Conservation (phyloP, 1,140 invertebrate species). For the Papilio helenus region DNA sequence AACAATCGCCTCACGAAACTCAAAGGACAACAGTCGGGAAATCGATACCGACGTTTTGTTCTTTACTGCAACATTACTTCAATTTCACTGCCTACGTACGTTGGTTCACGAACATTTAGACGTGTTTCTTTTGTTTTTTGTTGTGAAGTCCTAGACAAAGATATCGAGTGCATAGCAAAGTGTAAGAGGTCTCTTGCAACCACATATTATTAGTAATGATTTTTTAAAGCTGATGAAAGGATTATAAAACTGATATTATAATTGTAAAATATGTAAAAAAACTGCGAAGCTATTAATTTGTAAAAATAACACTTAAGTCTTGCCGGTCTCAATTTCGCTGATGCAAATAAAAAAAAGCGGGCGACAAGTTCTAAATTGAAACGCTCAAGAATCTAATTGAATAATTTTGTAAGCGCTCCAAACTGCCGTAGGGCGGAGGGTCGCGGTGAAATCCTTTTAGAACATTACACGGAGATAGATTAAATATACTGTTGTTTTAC, state of each 20-base stretch:
- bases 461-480: conserved; percentile 27
- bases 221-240: not conserved
- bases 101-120: not conserved
- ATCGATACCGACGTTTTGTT: conserved; percentile 26
- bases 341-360: conserved; percentile 55
- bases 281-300: conserved; percentile 22
- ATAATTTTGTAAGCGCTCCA: conserved; percentile 57
- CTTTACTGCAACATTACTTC: conserved; percentile 14
- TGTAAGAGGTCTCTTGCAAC: too few species aligned
- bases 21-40: conserved; percentile 32
- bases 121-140: not conserved
- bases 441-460: conserved; percentile 45
- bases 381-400: conserved; percentile 55
- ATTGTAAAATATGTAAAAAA: not conserved
- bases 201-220: too few species aligned
- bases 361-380: conserved; percentile 51
- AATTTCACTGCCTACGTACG: not conserved
- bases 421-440: conserved; percentile 44
- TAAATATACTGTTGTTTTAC: conserved; percentile 20
- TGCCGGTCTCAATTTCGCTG: conserved; percentile 48
- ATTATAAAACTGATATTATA: not conserved
- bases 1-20: conserved; percentile 37
- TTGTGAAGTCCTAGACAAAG: too few species aligned
- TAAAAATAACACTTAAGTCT: conserved; percentile 26
- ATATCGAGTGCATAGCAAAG: too few species aligned